Conservation (phyloP, 2,113 vertebrate species). For the Microtus montanus region DNA sequence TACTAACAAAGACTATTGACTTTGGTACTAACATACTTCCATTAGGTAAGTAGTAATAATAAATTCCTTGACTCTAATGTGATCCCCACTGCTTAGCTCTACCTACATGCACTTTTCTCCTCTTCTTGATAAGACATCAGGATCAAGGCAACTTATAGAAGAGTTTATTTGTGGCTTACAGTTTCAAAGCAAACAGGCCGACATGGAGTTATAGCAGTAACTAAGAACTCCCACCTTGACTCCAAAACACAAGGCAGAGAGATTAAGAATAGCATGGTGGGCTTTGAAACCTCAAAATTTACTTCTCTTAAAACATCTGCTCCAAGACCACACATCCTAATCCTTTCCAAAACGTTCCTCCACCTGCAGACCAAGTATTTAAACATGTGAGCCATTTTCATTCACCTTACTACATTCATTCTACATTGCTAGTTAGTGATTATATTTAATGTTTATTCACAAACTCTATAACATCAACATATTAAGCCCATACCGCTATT, state of each 20-base stretch:
- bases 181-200: background rate
- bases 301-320: background rate
- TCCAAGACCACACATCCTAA: background rate
- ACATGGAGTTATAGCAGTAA: background rate
- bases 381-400: background rate
- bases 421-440: background rate
- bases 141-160: background rate
- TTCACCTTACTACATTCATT: background rate
- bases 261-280: background rate
- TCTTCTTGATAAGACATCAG: background rate
- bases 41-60: background rate
- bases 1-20: background rate
- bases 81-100: background rate
- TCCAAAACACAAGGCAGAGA: background rate
- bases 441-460: background rate
- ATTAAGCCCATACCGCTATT: background rate
- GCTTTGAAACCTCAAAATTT: background rate
- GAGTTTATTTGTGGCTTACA: background rate
- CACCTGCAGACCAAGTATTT: background rate
- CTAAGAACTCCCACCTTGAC: too few species aligned
- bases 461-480: background rate
- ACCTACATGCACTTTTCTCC: background rate
- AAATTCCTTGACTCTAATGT: background rate
- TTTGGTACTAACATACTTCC: background rate
- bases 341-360: background rate